phyloP scores from a whole-genome alignment of 2,888 invertebrate species.

The Odontocerum albicorne region DNA sequence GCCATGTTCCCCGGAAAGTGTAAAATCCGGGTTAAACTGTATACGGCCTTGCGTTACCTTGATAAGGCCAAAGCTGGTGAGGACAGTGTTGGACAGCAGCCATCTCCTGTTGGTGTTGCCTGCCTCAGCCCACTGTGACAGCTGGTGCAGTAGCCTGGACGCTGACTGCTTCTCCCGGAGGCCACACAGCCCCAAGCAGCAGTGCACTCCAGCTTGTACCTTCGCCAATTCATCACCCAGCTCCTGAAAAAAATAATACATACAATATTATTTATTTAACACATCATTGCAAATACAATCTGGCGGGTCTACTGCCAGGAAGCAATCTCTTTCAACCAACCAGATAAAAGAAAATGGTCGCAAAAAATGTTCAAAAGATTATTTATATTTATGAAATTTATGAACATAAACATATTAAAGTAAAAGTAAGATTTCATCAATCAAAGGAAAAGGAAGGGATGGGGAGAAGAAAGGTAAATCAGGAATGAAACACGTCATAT shows the following conservation, averaged over 20 bases:
- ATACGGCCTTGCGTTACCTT: slow-evolving; percentile 59
- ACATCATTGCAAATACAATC: neutral
- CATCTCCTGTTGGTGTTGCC: slow-evolving; percentile 57
- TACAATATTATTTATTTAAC: neutral
- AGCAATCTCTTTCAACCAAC: neutral
- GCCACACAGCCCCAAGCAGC: slow-evolving; percentile 53
- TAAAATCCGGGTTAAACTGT: neutral
- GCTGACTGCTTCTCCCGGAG: slow-evolving; percentile 45
- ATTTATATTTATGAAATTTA: no score
- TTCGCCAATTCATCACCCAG: slow-evolving; percentile 42
- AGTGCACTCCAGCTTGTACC: slow-evolving; percentile 54
- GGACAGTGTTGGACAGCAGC: slow-evolving; percentile 63
- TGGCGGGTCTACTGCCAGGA: neutral
- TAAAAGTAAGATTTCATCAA: no score
- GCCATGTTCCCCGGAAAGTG: neutral
- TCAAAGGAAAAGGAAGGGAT: no score
- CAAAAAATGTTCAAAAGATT: neutral
- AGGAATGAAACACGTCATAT: no score
- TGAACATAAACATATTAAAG: no score
- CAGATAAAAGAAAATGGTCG: neutral
- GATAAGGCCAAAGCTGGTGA: slow-evolving; percentile 68
- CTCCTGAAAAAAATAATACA: slow-evolving; percentile 42
- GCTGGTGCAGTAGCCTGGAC: slow-evolving; percentile 50
- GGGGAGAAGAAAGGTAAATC: no score
- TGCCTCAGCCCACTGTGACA: slow-evolving; percentile 56